Base-by-base conservation (phyloP, 2,888 invertebrate species). In the Sarcophaga carnaria region DNA sequence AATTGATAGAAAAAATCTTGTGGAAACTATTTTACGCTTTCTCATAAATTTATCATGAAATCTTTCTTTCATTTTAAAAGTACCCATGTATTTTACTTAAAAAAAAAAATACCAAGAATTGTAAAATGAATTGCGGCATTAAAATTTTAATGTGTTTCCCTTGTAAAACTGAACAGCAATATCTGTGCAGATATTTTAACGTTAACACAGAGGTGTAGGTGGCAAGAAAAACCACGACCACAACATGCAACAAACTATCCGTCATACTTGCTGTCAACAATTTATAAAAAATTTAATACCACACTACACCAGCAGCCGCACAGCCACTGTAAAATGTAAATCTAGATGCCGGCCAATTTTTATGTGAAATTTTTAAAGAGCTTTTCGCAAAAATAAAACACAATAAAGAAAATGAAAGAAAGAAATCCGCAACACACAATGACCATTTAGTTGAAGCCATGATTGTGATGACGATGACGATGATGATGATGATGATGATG, bases 361-460 rank as follows among this genome's bases (percentile, higher is more conserved):
- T 76, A 22, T 54, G 27, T 54, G 64, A 54, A 20, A n/a, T 17
- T n/a, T 27, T 70, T 49, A 45, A 47, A 80, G 45, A 45, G n/a
- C 12, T 80, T 72, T 72, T 22, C 37, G 37, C 11, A 62, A 20
- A 45, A 37, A n/a, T 2, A 37, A 72, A 37, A 60, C 11, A 27
- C 45, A 54, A 54, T n/a, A 49, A 71, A 59, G 25, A 5, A 37
- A 74, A 37, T 2, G 37, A 37, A 25, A 37, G 0, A 37, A 37
- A 60, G 22, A n/a, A 74, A 10, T 37, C 60, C 37, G 12, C 22
- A 59, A 45, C 8, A 69, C 17, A 69, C 47, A 63, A 79, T 69
- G 14, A 62, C 62, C 70, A 70, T 62, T 70, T 27, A 45, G 22
- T 69, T 62, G n/a, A 49, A 47, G 69, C n/a, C 17, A 67, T 22